Evolutionary conservation across 2,113 vertebrate species (phyloP), one percentile per base, ranked within the genome.

Genomic region (Neogale vison): DNA sequence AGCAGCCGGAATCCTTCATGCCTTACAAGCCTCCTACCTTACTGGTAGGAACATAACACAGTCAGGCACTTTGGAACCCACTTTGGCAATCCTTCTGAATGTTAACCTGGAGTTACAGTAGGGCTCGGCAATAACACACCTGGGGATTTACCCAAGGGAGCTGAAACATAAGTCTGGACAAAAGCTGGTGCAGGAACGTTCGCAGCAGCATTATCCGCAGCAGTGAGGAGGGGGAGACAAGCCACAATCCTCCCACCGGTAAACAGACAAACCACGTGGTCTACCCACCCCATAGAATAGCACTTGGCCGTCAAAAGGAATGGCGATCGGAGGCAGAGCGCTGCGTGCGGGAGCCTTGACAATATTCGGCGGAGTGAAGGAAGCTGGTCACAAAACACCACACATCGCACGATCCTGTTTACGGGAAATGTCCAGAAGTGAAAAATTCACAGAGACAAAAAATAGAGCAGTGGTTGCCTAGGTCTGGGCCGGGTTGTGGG

Each of bases 311-410:
- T 77, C 42, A 69, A 90, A 85, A 83, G 71, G 36, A 47, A 74
- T 12, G 34, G 59, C n/a, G 14, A 3, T 3, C 20, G 15, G n/a
- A 31, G 1, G 5, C n/a, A 2, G 24, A 4, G 71, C 31, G 11
- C 39, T 4, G 31, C 23, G 4, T 7, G 23, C 1, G 1, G 24
- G 23, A 63, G 52, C 21, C 72, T 79, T 10, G 42, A 31, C 76
- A 50, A 39, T 36, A n/a, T 39, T 9, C 13, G 11, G 20, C 10
- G 6, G 39, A 69, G 52, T 71, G 24, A 67, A 91, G 31, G 26
- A 71, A 71, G n/a, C 72, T 20, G 47, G 61, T 42, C 52, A 79
- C 4, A 2, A n/a, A 79, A 80, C 17, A 23, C 12, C 4, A 12
- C 21, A 4, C 15, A 13, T 15, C 11, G 6, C 71, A 13, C 26